Evolutionary conservation across 2,113 vertebrate species (phyloP).

Genomic region (Orcinus orca): DNA sequence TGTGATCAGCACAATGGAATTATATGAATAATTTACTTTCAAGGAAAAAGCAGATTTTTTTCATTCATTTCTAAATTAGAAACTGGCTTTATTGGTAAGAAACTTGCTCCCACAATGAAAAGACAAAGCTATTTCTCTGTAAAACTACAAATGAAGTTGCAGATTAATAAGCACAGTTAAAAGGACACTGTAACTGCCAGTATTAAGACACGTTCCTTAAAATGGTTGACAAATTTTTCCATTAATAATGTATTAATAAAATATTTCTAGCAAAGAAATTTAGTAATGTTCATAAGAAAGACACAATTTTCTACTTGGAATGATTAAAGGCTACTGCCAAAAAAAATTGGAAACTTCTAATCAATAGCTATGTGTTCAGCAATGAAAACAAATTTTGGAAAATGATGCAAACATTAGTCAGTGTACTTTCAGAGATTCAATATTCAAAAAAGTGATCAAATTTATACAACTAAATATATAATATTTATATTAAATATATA

Average conservation of each 20-base stretch:
- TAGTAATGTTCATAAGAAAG: not conserved
- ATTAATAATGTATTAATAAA: not conserved
- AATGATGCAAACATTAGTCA: slow-evolving; percentile 46
- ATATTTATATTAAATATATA: slow-evolving; percentile 46
- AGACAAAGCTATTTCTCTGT: slow-evolving; percentile 62
- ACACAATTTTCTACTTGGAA: not conserved
- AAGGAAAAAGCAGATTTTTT: not conserved
- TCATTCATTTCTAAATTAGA: not conserved
- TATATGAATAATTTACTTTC: not conserved
- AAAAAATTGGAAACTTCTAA: slow-evolving; percentile 15
- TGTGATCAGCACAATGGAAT: not conserved
- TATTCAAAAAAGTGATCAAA: slow-evolving; percentile 46
- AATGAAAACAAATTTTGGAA: not conserved
- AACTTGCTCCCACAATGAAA: slow-evolving; percentile 58
- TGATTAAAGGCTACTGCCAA: not conserved
- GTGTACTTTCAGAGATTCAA: slow-evolving; percentile 60
- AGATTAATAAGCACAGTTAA: slow-evolving; percentile 44
- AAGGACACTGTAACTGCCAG: slow-evolving; percentile 58
- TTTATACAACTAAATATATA: slow-evolving; percentile 1
- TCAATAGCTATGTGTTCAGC: not conserved
- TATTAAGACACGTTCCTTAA: not conserved
- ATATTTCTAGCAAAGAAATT: not conserved
- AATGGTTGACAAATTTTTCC: not conserved
- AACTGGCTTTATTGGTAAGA: not conserved
- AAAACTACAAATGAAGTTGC: slow-evolving; percentile 57